These are phyloP conservation scores for Ophthalmolycus amberensis DNA, from an alignment of 2,113 vertebrate genomes.

Conservation along the genomic window DNA sequence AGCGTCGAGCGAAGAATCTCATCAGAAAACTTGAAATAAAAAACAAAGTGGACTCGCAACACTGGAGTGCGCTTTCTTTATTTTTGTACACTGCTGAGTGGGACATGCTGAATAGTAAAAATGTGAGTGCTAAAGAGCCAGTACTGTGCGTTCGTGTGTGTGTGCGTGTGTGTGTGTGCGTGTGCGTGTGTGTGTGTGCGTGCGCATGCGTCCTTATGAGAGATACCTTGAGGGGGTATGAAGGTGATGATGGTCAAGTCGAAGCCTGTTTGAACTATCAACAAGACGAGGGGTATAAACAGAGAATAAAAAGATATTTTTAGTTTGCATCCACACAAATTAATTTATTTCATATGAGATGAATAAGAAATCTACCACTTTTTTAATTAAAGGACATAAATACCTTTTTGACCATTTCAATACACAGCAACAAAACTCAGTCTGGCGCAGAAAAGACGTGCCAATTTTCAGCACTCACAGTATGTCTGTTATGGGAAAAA, in stretches of 20 bases:
- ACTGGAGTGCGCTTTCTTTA: slow-evolving; percentile 48
- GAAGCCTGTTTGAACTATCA: slow-evolving; percentile 50
- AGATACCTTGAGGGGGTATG: slow-evolving; percentile 68
- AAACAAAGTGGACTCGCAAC: slow-evolving; percentile 34
- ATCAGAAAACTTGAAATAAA: slow-evolving; percentile 48
- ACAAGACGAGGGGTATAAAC: slow-evolving; percentile 31
- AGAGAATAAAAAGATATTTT: slow-evolving; percentile 3
- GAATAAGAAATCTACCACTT: not conserved
- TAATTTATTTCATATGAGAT: not conserved
- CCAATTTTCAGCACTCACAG: slow-evolving; percentile 4
- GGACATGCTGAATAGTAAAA: slow-evolving; percentile 65
- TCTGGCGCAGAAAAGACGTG: not conserved
- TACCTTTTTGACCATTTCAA: not conserved
- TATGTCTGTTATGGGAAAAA: not conserved
- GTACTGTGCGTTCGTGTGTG: not conserved
- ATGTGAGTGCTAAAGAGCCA: slow-evolving; percentile 47
- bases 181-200: not conserved
- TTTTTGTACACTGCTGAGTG: slow-evolving; percentile 68
- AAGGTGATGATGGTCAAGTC: slow-evolving; percentile 70
- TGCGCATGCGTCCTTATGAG: slow-evolving; percentile 34
- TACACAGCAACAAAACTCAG: not conserved
- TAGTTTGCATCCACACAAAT: slow-evolving; percentile 11
- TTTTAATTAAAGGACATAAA: slow-evolving; percentile 8
- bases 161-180: slow-evolving; percentile 11
- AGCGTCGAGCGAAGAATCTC: slow-evolving; percentile 21